Evolutionary conservation across 2,113 vertebrate species (phyloP), one percentile per base, ranked within the genome.

Genomic region (Chauna torquata): DNA sequence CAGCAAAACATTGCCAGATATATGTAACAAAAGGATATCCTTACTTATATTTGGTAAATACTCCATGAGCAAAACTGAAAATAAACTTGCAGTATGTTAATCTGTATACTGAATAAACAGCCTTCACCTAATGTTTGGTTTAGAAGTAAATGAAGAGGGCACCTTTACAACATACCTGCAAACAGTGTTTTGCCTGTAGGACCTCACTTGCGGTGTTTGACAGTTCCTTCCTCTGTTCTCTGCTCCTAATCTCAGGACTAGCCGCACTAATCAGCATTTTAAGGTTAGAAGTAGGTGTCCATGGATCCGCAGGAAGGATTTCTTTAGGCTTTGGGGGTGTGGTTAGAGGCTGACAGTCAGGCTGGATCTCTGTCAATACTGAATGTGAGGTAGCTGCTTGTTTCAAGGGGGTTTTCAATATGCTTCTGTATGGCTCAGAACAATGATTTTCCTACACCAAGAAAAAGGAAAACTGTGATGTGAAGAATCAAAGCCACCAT

Each of bases 211-310:
- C 45, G 92, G 55, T 91, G 95, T 98, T 76, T 96, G 98, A 94
- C 44, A 96, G 88, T 30, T 97, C 97, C 74, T 93, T 97, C 75
- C 98, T 98, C 88, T 99, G 99, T 90, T 99, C 99, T 79, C 99
- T 96, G 98, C 98, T 99, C 95, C 99, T 98, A 85, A 99, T 99
- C 97, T 99, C 99, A 0, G 99, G 99, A 96, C 99, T 99, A 36
- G 99, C 99, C 0, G 99, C 99, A 12, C 98, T 99, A 84, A 99
- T 99, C 52, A 99, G 98, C 98, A 99, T 99, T 96, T 99, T 99
- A 9, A 99, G 97, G 97, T 99, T 99, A 38, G 99, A 99, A 4
- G 99, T 99, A 0, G 99, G 99, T 1, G 99, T 99, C 99, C 99
- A 99, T 52, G 99, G 99, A 32, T 99, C 99, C 8, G 97, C 98